Evolutionary conservation across 1,140 invertebrate species (phyloP), one percentile per base, ranked within the genome.

Genomic region (Ditylenchus dipsaci): DNA sequence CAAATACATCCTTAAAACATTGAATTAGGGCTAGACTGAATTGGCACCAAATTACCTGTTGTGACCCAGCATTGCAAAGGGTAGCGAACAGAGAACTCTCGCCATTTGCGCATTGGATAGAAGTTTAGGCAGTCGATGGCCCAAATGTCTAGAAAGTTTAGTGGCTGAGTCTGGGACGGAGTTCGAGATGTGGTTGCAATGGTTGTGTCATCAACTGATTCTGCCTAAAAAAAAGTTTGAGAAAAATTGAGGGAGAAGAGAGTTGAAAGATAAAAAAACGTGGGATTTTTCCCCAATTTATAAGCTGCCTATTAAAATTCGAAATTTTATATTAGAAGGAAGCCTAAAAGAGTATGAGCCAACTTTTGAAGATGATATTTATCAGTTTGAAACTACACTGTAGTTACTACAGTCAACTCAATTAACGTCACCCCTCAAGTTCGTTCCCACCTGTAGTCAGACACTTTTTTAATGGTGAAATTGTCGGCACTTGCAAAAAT

Each of bases 51-150:
- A n/a, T n/a, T n/a, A n/a, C 3, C 15, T 53, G 49, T 53, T 21
- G n/a, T 26, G 49, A 53, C 23, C 49, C 49, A 53, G 49, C 49
- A 53, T 26, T 53, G 23, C n/a, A 53, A 19, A 13, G 75, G 75
- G 33, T 73, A 15, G 9, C 8, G 3, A 15, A 13, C 38, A 58
- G 59, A 65, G 45, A 79, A 78, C 57, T 78, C 56, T 29, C 75
- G 17, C 75, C 75, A 76, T 67, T 69, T 78, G 43, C 75, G 56
- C 62, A 76, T 61, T 26, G 75, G 75, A 53, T 78, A 78, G 30
- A 69, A 58, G 49, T 76, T 56, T 1, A 76, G 27, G 29, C 78
- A 23, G 58, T 76, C 75, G 21, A 76, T 63, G n/a, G 77, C 65
- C 45, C 68, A 75, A 38, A 26, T 45, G 23, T 76, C 71, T 11